These are phyloP conservation scores for Tipula unca DNA, from an alignment of 2,888 invertebrate genomes.

Conservation along the genomic window DNA sequence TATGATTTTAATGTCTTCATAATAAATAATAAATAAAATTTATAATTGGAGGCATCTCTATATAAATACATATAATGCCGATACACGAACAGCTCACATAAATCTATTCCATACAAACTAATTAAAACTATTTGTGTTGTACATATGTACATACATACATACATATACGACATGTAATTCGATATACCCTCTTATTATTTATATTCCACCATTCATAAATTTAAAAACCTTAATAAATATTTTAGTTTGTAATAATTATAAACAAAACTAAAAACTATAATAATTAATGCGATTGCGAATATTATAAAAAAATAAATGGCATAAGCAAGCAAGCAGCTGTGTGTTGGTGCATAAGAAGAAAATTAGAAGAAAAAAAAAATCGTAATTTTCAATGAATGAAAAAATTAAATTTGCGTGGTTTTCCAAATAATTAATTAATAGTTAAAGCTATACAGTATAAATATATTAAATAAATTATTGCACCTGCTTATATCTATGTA, in stretches of 20 bases:
- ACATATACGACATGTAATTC: background rate
- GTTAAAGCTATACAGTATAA: too few relatives aligned
- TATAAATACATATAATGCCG: too few relatives aligned
- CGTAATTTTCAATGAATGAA: background rate
- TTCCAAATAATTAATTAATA: background rate
- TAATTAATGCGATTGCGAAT: background rate
- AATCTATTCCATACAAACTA: background rate
- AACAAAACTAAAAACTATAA: background rate
- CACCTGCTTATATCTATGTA: background rate
- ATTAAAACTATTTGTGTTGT: background rate
- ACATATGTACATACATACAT: too few relatives aligned
- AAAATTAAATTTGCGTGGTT: background rate
- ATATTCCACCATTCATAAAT: background rate
- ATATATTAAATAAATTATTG: background rate
- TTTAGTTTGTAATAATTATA: background rate
- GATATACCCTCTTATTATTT: background rate
- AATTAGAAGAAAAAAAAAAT: background rate
- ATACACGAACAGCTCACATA: background rate
- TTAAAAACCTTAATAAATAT: background rate
- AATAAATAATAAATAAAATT: too few relatives aligned
- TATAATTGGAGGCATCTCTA: too few relatives aligned
- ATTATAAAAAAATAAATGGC: background rate
- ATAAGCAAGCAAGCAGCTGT: background rate
- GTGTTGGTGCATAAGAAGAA: background rate
- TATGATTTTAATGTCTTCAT: too few relatives aligned